These are phyloP conservation scores for Osmoderma eremita DNA, from an alignment of 2,888 invertebrate species.

Conservation along the genomic window DNA sequence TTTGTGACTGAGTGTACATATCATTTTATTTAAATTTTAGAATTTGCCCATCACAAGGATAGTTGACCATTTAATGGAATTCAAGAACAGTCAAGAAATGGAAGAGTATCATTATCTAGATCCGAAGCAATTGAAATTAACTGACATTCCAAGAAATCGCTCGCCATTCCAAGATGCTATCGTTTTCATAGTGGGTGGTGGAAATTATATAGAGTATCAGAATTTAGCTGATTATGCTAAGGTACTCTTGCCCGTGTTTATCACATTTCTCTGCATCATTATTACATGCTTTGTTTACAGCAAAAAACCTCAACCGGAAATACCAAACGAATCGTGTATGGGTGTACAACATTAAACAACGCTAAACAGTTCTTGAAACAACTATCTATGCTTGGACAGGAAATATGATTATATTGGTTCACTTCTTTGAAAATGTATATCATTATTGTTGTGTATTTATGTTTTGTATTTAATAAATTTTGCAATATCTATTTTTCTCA, in stretches of 20 bases:
- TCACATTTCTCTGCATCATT: slow-evolving; percentile 6
- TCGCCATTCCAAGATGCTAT: slow-evolving; percentile 86
- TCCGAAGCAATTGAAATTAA: slow-evolving; percentile 89
- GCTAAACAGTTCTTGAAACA: slow-evolving; percentile 95
- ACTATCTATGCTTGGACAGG: slow-evolving; percentile 80
- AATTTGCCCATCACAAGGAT: slow-evolving; percentile 94
- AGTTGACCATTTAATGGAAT: slow-evolving; percentile 89
- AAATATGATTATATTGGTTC: slow-evolving; percentile 62
- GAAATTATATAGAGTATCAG: slow-evolving; percentile 99
- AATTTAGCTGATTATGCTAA: slow-evolving; percentile 96
- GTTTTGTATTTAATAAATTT: slow-evolving; percentile 35
- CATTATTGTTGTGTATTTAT: slow-evolving; percentile 36
- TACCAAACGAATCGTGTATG: slow-evolving; percentile 89
- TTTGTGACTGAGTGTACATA: too few relatives aligned
- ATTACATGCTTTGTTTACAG: slow-evolving; percentile 62
- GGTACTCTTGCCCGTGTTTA: slow-evolving; percentile 61
- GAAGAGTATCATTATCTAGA: slow-evolving; percentile 95
- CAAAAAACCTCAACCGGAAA: slow-evolving; percentile 78
- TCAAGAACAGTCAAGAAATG: slow-evolving; percentile 78
- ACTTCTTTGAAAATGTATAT: slow-evolving; percentile 4
- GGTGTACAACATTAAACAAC: slow-evolving; percentile 93
- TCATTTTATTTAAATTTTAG: slow-evolving; percentile 63
- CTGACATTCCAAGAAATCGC: slow-evolving; percentile 72
- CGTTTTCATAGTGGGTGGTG: slow-evolving; percentile 91
- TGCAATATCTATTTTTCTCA: slow-evolving; percentile 22